Percentiles rank a stretch among this genome's conserved stretches.
Evolutionary conservation across 2,888 invertebrate species (phyloP).

Genomic region (Nephrotoma guestfalica): DNA sequence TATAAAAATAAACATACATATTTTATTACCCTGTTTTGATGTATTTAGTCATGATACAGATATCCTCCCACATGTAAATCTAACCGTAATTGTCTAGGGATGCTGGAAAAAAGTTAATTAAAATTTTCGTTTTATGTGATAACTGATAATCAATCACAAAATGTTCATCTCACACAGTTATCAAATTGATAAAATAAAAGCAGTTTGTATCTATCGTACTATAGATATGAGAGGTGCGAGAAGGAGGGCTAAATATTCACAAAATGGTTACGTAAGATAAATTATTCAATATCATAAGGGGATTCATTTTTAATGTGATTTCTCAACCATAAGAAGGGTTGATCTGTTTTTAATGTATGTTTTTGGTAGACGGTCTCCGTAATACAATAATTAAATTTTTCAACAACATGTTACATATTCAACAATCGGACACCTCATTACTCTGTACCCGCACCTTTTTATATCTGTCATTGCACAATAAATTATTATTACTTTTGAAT

Average conservation of each 20-base stretch:
- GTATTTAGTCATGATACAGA: neutral
- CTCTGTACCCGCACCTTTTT: neutral
- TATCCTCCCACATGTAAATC: neutral
- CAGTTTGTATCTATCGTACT: neutral
- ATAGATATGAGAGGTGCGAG: neutral
- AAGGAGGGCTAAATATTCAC: neutral
- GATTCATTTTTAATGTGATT: neutral
- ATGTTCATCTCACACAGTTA: neutral
- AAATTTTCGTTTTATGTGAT: neutral
- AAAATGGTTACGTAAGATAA: neutral
- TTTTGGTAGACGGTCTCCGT: too few relatives aligned
- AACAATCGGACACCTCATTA: neutral
- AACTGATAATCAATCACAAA: neutral
- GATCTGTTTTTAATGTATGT: neutral
- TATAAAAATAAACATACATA: neutral
- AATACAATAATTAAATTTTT: too few relatives aligned
- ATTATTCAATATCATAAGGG: neutral
- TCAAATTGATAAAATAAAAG: neutral
- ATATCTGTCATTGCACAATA: neutral
- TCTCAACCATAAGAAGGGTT: neutral
- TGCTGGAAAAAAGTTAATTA: neutral
- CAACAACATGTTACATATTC: too few relatives aligned
- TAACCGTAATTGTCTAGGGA: neutral
- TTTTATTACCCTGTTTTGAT: neutral
- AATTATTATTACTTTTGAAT: neutral